These are phyloP conservation scores for Pygoscelis antarcticus DNA, from an alignment of 2,113 vertebrate genomes.

Conservation along the genomic window DNA sequence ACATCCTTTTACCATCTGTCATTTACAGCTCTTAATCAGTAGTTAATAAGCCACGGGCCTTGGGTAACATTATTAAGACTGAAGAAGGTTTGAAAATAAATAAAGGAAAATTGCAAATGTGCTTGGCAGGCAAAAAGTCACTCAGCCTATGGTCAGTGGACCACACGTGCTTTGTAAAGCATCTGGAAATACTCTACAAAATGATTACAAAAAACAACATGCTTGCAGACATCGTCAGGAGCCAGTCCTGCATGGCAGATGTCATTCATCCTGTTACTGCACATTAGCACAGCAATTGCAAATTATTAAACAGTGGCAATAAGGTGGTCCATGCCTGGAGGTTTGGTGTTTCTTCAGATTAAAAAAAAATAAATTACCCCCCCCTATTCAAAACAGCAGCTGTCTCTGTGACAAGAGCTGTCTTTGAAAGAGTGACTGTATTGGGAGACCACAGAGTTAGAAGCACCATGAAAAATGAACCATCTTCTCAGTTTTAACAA, in stretches of 20 bases:
- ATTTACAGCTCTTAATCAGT: not conserved
- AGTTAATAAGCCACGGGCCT: not conserved
- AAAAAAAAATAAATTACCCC: not conserved
- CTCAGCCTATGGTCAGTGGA: not conserved
- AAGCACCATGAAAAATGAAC: not conserved
- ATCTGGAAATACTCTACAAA: not conserved
- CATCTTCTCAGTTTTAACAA: not conserved
- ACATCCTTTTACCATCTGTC: not conserved
- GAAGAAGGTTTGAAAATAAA: not conserved
- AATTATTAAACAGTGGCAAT: not conserved
- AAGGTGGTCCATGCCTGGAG: not conserved
- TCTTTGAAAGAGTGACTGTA: not conserved
- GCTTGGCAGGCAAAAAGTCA: not conserved
- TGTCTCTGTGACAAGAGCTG: not conserved
- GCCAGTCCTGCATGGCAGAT: not conserved
- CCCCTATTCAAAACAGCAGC: not conserved
- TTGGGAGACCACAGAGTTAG: not conserved
- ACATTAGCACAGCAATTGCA: not conserved
- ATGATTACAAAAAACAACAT: not conserved
- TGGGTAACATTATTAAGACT: not conserved
- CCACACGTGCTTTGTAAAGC: not conserved
- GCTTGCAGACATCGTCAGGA: not conserved
- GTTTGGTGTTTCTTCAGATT: not conserved
- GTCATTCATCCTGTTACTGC: not conserved
- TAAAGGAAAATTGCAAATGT: not conserved